These are phyloP conservation scores for Danio aesculapii DNA, from an alignment of 2,797 vertebrate species.

Conservation along the genomic window DNA sequence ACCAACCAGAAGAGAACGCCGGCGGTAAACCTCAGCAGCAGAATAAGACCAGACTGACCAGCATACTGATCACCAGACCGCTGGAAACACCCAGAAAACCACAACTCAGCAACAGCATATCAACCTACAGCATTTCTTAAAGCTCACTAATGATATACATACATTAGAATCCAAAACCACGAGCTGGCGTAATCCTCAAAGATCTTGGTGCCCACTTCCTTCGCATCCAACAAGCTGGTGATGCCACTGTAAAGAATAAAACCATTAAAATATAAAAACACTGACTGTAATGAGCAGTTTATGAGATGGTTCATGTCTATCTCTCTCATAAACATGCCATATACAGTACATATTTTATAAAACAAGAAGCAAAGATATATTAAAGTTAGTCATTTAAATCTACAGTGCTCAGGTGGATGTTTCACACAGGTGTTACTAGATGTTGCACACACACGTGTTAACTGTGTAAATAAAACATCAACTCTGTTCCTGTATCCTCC, in stretches of 20 bases:
- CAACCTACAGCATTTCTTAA: background rate
- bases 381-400: constrained; percentile 7
- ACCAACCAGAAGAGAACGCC: constrained; percentile 92
- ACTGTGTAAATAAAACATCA: background rate
- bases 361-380: background rate
- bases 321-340: background rate
- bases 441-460: constrained; percentile 16
- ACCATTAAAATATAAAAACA: background rate
- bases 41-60: constrained; percentile 89
- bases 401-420: background rate
- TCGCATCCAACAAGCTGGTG: constrained; percentile 86
- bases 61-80: constrained; percentile 89
- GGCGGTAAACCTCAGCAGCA: constrained; percentile 90
- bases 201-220: constrained; percentile 89
- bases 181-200: constrained; percentile 95
- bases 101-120: constrained; percentile 26
- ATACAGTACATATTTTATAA: background rate
- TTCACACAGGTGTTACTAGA: constrained; percentile 26
- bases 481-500: constrained; percentile 5
- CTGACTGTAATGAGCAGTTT: constrained; percentile 13
- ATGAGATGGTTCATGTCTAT: constrained; percentile 1
- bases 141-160: constrained; percentile 69
- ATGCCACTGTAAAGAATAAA: constrained; percentile 80
- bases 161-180: constrained; percentile 97
- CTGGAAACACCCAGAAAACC: constrained; percentile 73